phyloP scores from a whole-genome alignment of 2,113 vertebrate genomes.

The Lycaon pictus region DNA sequence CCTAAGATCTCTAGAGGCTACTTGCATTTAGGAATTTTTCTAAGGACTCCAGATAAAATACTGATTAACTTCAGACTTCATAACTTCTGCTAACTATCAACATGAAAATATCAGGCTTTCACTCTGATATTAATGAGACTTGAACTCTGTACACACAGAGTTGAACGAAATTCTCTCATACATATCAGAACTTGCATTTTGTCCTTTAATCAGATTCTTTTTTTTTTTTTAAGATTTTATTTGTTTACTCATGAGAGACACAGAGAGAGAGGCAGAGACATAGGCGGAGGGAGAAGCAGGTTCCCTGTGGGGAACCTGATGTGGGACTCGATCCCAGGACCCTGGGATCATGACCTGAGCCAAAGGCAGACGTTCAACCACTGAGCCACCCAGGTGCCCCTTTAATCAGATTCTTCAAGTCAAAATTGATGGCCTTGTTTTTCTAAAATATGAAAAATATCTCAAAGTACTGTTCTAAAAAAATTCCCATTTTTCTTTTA shows the following conservation, averaged over 20 bases:
- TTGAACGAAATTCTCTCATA: neutral
- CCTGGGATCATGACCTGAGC: no score
- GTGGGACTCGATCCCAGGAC: no score
- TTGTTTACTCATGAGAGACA: no score
- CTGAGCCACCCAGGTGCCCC: neutral
- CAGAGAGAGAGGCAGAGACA: no score
- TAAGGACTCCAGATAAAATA: neutral
- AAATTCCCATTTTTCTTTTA: neutral
- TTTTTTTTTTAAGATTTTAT: no score
- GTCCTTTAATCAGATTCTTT: constrained; percentile 15
- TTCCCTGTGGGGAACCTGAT: no score
- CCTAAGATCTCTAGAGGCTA: neutral
- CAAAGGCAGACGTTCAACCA: no score
- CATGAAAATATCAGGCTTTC: neutral
- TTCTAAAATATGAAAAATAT: constrained; percentile 27
- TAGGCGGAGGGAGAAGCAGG: no score
- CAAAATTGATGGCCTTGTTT: neutral
- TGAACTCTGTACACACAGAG: neutral
- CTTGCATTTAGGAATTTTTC: neutral
- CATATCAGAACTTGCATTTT: neutral
- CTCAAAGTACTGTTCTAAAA: neutral
- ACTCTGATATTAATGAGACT: neutral
- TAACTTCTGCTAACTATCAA: neutral
- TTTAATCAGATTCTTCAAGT: constrained; percentile 3
- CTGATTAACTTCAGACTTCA: neutral